Percentiles rank a stretch among this genome's conserved stretches.
Conservation (phyloP, 2,113 vertebrate genomes). For the Anseranas semipalmata region DNA sequence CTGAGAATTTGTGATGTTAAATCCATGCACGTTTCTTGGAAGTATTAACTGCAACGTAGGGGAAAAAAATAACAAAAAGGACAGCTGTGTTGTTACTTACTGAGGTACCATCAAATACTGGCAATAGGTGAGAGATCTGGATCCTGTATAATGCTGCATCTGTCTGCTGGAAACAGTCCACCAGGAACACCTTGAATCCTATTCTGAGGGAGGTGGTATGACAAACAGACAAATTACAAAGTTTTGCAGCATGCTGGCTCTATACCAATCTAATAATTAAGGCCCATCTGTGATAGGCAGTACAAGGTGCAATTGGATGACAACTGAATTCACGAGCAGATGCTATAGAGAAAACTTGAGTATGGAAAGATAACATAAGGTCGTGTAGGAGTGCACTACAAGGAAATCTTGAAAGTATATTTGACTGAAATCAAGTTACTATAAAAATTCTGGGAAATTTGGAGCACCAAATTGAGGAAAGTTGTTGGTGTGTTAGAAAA, state of each 20-base stretch:
- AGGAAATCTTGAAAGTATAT: not conserved
- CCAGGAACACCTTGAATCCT: not conserved
- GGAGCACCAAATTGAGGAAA: not conserved
- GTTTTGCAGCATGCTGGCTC: not conserved
- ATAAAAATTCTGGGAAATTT: not conserved
- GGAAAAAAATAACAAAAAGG: not conserved
- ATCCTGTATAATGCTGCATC: not conserved
- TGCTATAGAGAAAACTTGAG: not conserved
- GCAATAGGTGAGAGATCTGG: not conserved
- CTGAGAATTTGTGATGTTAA: not conserved
- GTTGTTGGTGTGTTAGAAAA: not conserved
- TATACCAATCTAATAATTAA: not conserved
- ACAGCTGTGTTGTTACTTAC: no score
- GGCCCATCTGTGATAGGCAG: not conserved
- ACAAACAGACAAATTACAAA: not conserved
- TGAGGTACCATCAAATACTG: not conserved
- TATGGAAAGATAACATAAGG: not conserved
- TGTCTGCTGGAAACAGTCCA: not conserved
- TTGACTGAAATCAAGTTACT: not conserved
- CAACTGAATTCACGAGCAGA: not conserved
- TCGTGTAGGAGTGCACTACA: not conserved
- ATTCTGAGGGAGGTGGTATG: not conserved
- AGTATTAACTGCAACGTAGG: not conserved
- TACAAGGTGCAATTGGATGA: not conserved
- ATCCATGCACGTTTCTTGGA: not conserved